Conservation (phyloP, 2,888 invertebrate genomes). For the Cephus pygmeus region DNA sequence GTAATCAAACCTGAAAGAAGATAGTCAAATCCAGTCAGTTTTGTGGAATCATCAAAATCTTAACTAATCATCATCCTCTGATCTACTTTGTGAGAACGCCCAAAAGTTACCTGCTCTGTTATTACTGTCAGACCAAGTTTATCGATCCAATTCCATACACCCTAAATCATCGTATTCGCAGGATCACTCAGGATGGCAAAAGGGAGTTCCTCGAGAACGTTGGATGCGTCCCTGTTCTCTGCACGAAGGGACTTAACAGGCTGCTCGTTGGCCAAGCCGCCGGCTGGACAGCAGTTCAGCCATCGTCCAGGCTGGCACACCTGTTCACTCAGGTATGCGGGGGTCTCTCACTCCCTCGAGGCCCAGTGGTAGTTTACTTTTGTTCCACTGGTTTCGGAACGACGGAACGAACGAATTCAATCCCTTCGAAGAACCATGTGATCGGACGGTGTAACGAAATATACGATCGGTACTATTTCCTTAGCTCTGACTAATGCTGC, state of each 20-base stretch:
- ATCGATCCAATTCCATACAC: background rate
- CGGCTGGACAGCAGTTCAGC: slow-evolving; percentile 28
- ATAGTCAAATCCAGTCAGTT: background rate
- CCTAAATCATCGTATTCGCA: background rate
- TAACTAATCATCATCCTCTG: background rate
- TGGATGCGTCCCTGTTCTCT: slow-evolving; percentile 15
- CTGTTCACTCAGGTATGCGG: slow-evolving; percentile 53
- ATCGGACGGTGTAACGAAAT: background rate
- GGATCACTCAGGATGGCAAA: background rate
- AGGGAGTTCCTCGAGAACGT: background rate
- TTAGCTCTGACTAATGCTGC: background rate
- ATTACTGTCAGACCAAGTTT: background rate
- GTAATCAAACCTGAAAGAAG: background rate
- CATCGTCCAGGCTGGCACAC: slow-evolving; percentile 38
- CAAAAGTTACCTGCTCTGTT: background rate
- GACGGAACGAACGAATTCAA: slow-evolving; percentile 1
- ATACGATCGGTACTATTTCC: background rate
- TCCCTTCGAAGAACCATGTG: background rate
- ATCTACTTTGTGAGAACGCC: background rate
- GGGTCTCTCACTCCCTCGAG: slow-evolving; percentile 27
- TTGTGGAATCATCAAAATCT: background rate
- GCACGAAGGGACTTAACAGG: slow-evolving; percentile 27
- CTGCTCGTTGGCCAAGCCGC: slow-evolving; percentile 12
- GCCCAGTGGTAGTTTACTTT: slow-evolving; percentile 36
- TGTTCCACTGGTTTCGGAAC: slow-evolving; percentile 32